Base-by-base conservation (phyloP, 2,888 invertebrate species). In the Drosophila nigricruria region DNA sequence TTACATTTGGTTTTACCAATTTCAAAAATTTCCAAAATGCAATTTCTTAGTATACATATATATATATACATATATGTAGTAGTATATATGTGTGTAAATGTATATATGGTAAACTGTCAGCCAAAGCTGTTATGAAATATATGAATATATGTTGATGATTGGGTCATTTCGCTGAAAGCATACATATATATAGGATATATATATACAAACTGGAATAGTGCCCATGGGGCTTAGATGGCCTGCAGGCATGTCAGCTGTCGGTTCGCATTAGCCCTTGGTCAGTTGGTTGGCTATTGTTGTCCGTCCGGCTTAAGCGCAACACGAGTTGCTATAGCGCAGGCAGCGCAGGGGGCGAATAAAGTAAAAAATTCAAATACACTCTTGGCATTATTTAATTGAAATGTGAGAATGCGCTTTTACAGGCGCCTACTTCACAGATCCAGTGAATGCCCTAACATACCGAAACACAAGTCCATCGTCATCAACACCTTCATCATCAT, bases 321-420 rank as follows among this genome's bases (percentile, higher is more conserved):
- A 76, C 76, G 66, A 81, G 67, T 74, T 84, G 72, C 82, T 72
- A 85, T 85, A 73, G 63, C 53, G 47, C 60, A 45, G 45, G 23
- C 43, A 42, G 30, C 53, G 45, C 54, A 52, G 66, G 53, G 64
- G 61, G 60, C 43, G 52, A 70, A 70, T 52, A 52, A 80, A 69
- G 67, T 75, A 71, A 52, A 81, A 79, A 69, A 64, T 68, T 62
- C 65, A 77, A 77, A 74, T 68, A 50, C 70, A 60, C 69, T 80
- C 63, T 54, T 80, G 79, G 73, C 75, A 70, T 82, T 82, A 79
- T 87, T 82, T 81, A 81, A 84, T 81, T 82, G 82, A 86, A 87
- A 87, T 87, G 78, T 82, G 87, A 81, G 87, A 86, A 87, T 86
- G 86, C 83, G 85, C 86, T 87, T 86, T 86, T 87, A 53, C 72